These are phyloP conservation scores for Scyliorhinus canicula DNA, from an alignment of 2,797 vertebrate genomes.

Conservation along the genomic window DNA sequence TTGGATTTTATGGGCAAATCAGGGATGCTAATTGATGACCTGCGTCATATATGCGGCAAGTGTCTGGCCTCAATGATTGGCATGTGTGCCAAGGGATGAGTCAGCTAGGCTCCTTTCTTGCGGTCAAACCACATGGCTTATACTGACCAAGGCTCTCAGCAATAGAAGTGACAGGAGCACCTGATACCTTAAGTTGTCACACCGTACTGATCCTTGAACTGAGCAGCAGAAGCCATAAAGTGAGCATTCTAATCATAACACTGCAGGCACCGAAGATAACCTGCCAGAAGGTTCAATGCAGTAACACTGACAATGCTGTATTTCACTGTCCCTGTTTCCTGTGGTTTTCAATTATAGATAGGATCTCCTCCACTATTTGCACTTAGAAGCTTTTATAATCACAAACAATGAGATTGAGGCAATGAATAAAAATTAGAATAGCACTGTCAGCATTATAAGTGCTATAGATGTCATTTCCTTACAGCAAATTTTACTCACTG, in stretches of 20 bases:
- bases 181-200: not conserved
- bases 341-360: not conserved
- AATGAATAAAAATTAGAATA: conserved; percentile 30
- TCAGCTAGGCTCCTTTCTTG: not conserved
- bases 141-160: not conserved
- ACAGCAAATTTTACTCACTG: not conserved
- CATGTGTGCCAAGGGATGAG: not conserved
- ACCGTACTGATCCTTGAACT: not conserved
- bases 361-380: not conserved
- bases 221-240: not conserved
- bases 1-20: not conserved
- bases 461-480: not conserved
- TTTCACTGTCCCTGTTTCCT: not conserved
- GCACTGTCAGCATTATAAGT: not conserved
- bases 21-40: not conserved
- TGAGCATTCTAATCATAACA: not conserved
- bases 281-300: not conserved
- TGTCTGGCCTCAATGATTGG: not conserved
- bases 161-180: not conserved
- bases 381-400: not conserved
- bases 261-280: not conserved
- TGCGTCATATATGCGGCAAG: not conserved
- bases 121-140: not conserved
- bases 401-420: conserved; percentile 10
- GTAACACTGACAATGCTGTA: not conserved